phyloP scores from a whole-genome alignment of 2,888 invertebrate genomes.

The Sthenelais limicola region DNA sequence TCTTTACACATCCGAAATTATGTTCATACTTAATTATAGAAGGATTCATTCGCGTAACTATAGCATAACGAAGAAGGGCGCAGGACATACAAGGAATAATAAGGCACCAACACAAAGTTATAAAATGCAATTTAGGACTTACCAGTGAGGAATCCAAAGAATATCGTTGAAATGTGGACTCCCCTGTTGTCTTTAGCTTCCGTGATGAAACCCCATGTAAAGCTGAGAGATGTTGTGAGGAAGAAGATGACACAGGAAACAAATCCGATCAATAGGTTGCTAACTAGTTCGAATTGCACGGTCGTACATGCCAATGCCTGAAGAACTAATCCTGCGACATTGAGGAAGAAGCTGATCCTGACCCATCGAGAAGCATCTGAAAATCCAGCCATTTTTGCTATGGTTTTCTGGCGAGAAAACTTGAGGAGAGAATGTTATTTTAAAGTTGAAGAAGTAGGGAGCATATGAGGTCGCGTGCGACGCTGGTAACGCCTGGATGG shows the following conservation, averaged over 20 bases:
- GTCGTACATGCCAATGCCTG: not conserved
- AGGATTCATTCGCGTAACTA: no score
- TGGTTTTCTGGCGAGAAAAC: no score
- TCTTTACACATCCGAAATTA: no score
- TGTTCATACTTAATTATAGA: no score
- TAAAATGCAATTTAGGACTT: no score
- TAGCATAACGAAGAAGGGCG: no score
- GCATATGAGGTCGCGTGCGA: no score
- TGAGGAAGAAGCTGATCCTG: constrained; percentile 2
- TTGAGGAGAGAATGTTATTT: no score
- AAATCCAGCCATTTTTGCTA: constrained; percentile 10
- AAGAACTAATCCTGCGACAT: not conserved
- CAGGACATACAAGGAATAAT: no score
- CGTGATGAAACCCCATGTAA: constrained; percentile 16
- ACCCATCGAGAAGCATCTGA: constrained; percentile 18
- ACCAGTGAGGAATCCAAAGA: constrained; percentile 8
- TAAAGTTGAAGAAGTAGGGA: no score
- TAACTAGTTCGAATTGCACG: not conserved
- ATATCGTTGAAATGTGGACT: constrained; percentile 2
- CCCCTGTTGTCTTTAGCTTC: not conserved
- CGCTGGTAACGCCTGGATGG: no score
- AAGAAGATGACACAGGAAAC: constrained; percentile 1
- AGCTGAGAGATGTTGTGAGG: constrained; percentile 3
- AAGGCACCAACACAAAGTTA: no score
- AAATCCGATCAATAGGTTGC: not conserved